Base-by-base conservation (phyloP, 2,113 vertebrate genomes). In the Sturnira hondurensis region DNA sequence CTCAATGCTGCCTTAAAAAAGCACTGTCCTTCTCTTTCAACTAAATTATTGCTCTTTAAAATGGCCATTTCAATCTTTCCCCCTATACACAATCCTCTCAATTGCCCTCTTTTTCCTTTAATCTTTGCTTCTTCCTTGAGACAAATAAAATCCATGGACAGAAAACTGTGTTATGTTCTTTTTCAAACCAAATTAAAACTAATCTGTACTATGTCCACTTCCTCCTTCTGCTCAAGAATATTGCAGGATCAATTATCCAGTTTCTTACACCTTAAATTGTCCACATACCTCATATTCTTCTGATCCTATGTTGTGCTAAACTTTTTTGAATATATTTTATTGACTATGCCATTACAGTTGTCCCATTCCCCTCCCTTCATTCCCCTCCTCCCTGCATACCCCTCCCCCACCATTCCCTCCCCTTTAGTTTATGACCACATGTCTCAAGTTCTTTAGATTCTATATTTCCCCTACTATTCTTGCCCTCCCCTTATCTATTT, bases 151-250 rank as follows among this genome's bases (percentile, higher is more conserved):
- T 68, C 9, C 43, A 38, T 9, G 9, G 11, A 9, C 22, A 74
- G 7, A 41, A 54, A 94, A 24, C 3, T 17, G 3, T 36, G 2
- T 4, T 11, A 1, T 11, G 9, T 28, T 5, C 33, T 90, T 90
- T 36, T 47, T 33, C 54, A 52, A 84, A 58, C 11, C 22, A 58
- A 54, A 15, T 28, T 17, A 14, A 91, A 43, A 26, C 36, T 43
- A 47, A 0, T 20, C 4, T 77, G 11, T 14, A 14, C 4, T 12
- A 0, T 28, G 7, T 22, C 31, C 41, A 61, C 5, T 61, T 43
- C 63, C 11, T 38, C 13, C 10, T 11, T 15, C 5, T 41, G 0
- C 65, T 36, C 41, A 61, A 31, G 3, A 36, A 26, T 26, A 61
- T 26, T 10, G 56, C 2, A 78, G 68, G 83, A 81, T 61, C 33